phyloP scores from a whole-genome alignment of 2,797 vertebrate species.

The Crax fasciolata region DNA sequence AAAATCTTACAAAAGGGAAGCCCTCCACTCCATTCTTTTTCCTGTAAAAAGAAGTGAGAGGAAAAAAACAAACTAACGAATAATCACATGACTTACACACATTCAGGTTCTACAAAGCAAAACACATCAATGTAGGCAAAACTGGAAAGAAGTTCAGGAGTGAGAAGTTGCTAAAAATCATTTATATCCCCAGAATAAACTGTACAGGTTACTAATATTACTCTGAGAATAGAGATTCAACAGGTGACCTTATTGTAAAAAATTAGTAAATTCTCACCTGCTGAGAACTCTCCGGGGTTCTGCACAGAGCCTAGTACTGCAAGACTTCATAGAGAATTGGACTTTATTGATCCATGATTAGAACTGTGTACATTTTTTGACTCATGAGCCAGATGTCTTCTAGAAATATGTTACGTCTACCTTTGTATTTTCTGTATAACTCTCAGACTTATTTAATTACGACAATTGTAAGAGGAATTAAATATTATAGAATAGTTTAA shows the following conservation, averaged over 20 bases:
- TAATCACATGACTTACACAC: rapidly evolving
- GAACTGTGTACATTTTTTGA: not conserved
- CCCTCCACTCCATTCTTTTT: not conserved
- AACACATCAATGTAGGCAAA: not conserved
- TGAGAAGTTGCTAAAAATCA: rapidly evolving
- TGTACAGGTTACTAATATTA: not conserved
- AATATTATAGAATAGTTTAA: not conserved
- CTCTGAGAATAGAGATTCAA: not conserved
- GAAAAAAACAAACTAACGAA: rapidly evolving
- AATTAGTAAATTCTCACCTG: not conserved
- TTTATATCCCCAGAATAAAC: not conserved
- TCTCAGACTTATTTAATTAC: not conserved
- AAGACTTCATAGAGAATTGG: not conserved
- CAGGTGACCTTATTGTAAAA: not conserved
- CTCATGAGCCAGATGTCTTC: not conserved
- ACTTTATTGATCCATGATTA: not conserved
- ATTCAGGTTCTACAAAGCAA: not conserved
- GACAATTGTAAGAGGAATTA: not conserved
- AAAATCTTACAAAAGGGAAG: not conserved
- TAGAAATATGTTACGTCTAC: not conserved
- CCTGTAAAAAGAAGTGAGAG: not conserved
- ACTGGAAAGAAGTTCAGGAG: not conserved
- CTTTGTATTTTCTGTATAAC: not conserved
- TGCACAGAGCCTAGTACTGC: not conserved
- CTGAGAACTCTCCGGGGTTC: not conserved